Evolutionary conservation across 35 echinoderm and acorn worm species (phyloP).

Genomic region (Anneissia japonica): DNA sequence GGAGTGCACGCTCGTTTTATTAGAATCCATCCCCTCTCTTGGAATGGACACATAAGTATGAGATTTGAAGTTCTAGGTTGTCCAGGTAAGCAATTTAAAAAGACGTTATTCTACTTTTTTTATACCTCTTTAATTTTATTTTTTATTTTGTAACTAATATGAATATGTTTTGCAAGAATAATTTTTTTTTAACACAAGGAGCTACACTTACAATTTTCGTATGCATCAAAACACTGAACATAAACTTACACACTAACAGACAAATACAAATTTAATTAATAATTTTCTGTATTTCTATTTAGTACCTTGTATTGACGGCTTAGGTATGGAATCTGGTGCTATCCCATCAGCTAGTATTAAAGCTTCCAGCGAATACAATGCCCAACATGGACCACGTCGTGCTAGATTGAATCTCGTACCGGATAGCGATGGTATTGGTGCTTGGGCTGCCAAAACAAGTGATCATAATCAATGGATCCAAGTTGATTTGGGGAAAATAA

Average conservation of each 20-base stretch:
- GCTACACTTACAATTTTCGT: too few species aligned
- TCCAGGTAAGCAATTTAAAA: not conserved
- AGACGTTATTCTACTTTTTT: too few species aligned
- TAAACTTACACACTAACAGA: too few species aligned
- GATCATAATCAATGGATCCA: conserved; percentile 40
- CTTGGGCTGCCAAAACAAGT: conserved; percentile 21
- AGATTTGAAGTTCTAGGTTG: not conserved
- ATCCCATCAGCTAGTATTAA: not conserved
- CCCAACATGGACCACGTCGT: conserved; percentile 5
- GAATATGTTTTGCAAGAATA: too few species aligned
- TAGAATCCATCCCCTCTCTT: not conserved
- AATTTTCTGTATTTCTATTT: too few species aligned
- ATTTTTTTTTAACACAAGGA: too few species aligned
- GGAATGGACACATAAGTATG: not conserved
- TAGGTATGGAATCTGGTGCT: conserved; percentile 10
- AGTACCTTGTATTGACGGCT: too few species aligned
- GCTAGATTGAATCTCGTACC: conserved; percentile 1
- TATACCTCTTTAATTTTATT: too few species aligned
- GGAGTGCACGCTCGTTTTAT: not conserved
- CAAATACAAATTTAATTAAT: too few species aligned
- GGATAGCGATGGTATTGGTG: not conserved
- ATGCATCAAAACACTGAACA: too few species aligned
- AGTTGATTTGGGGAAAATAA: not conserved
- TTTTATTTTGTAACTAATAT: too few species aligned
- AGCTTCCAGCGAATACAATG: conserved; percentile 26